Conservation (phyloP, 2,113 vertebrate species). For the Cryptoleucopteryx plumbea region DNA sequence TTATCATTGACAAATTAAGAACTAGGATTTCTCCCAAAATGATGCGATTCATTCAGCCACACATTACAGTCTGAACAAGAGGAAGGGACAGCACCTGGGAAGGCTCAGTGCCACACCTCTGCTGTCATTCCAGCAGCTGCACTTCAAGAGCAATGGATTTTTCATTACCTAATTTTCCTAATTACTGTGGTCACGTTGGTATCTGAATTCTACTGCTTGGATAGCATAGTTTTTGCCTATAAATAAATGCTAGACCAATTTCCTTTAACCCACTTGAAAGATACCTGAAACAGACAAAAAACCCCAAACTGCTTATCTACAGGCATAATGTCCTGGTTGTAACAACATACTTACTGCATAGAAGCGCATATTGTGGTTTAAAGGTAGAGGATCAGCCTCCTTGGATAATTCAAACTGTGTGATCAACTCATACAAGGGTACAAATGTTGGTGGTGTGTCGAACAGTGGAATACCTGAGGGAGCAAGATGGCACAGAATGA, state of each 20-base stretch:
- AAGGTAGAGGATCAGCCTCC: constrained; percentile 72
- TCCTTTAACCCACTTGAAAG: neutral
- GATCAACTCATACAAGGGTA: constrained; percentile 89
- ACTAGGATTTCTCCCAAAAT: neutral
- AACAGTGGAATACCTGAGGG: constrained; percentile 87
- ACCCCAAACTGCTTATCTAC: rapidly evolving
- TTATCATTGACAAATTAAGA: rapidly evolving
- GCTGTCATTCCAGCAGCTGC: neutral
- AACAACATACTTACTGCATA: constrained; percentile 83
- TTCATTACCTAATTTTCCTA: neutral
- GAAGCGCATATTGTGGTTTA: constrained; percentile 90
- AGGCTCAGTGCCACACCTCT: neutral
- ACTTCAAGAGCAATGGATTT: neutral
- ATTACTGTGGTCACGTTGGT: neutral
- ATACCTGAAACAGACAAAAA: rapidly evolving
- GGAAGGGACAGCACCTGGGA: neutral
- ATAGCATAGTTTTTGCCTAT: rapidly evolving
- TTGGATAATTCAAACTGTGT: constrained; percentile 90
- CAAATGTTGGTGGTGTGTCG: constrained; percentile 79
- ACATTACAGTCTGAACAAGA: neutral
- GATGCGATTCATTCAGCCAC: neutral
- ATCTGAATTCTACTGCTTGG: rapidly evolving
- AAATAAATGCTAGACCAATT: neutral
- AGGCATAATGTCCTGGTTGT: rapidly evolving
- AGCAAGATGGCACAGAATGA: neutral